phyloP scores from a whole-genome alignment of 2,888 invertebrate species.

The Erpobdella octoculata region DNA sequence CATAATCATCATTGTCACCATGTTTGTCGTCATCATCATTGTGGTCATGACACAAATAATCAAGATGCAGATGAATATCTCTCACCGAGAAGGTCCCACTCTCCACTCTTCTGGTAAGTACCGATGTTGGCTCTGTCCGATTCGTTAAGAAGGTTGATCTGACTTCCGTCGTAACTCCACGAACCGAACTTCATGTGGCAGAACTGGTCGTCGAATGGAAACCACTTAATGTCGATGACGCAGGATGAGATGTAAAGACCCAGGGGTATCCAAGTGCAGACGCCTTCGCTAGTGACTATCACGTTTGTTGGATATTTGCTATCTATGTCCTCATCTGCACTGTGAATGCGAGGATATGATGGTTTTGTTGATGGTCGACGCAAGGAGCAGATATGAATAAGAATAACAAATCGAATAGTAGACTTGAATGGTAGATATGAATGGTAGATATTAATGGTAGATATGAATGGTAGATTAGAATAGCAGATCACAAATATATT shows the following conservation, averaged over 20 bases:
- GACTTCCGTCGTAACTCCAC: slow-evolving; percentile 40
- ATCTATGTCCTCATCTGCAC: slow-evolving; percentile 40
- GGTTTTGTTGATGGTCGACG: background rate
- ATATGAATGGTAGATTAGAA: no score
- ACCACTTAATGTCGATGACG: slow-evolving; percentile 39
- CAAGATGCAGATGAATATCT: no score
- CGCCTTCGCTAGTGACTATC: slow-evolving; percentile 36
- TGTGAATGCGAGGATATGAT: slow-evolving; percentile 17
- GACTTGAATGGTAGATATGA: no score
- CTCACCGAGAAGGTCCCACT: slow-evolving; percentile 38
- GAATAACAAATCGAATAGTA: no score
- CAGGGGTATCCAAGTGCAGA: slow-evolving; percentile 38
- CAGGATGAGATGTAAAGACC: slow-evolving; percentile 40
- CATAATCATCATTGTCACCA: no score
- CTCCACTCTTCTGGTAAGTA: slow-evolving; percentile 38
- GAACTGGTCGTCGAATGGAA: slow-evolving; percentile 40
- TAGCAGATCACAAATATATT: no score
- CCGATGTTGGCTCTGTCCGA: slow-evolving; percentile 32
- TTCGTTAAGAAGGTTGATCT: background rate
- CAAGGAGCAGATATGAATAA: background rate
- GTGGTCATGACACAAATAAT: no score
- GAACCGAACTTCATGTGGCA: slow-evolving; percentile 41
- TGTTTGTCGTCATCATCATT: no score
- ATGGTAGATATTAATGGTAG: no score
- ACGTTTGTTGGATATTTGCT: slow-evolving; percentile 40